Evolutionary conservation across 2,888 invertebrate genomes (phyloP).

Genomic region (Polyommatus icarus): DNA sequence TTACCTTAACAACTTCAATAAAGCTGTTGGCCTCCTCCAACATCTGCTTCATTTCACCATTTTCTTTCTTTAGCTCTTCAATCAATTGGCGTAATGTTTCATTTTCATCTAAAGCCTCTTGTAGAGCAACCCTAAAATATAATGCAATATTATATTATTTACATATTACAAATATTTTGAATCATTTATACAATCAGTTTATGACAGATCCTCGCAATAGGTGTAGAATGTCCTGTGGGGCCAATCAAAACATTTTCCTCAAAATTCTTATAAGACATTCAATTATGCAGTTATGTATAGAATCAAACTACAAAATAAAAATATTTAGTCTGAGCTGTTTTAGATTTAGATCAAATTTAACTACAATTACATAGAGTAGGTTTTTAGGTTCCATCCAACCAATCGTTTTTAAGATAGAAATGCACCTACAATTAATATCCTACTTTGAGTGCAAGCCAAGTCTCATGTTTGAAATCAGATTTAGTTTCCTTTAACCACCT

Average conservation of each 20-base stretch:
- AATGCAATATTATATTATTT: not conserved
- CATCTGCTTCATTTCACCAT: slow-evolving; percentile 84
- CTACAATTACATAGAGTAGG: no score
- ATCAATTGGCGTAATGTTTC: slow-evolving; percentile 76
- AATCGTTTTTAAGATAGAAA: no score
- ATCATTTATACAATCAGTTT: not conserved
- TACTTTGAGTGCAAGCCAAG: no score
- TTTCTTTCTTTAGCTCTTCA: slow-evolving; percentile 82
- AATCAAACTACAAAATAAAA: not conserved
- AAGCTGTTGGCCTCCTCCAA: slow-evolving; percentile 87
- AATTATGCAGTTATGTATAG: not conserved
- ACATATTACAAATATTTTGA: not conserved
- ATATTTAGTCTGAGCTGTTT: not conserved
- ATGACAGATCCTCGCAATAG: not conserved
- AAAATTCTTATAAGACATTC: not conserved
- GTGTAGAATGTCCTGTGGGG: no score
- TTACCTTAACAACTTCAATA: slow-evolving; percentile 87
- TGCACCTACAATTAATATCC: no score
- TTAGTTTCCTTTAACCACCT: no score
- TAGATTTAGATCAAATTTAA: not conserved
- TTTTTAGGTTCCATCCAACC: no score
- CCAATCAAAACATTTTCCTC: no score
- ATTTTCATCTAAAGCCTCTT: slow-evolving; percentile 87
- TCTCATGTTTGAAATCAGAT: no score
- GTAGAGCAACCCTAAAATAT: slow-evolving; percentile 79